phyloP scores from a whole-genome alignment of 35 echinoderm and acorn worm species.

The Apostichopus parvimensis region DNA sequence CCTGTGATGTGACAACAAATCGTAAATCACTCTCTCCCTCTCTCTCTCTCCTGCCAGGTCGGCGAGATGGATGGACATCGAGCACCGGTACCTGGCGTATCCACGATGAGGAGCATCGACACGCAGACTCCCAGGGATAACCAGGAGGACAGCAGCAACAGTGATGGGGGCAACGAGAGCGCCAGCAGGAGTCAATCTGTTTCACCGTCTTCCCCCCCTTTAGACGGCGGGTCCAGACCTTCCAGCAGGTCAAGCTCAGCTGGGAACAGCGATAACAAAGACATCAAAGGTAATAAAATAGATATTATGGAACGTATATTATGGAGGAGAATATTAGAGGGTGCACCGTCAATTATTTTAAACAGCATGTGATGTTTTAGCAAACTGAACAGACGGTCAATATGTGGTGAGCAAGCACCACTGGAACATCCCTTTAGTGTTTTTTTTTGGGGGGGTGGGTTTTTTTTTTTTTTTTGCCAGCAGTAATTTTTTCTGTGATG shows the following conservation, averaged over 20 bases:
- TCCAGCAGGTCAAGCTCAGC: constrained; percentile 88
- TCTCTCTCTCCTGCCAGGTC: constrained; percentile 10
- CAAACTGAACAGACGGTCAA: no score
- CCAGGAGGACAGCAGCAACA: constrained; percentile 55
- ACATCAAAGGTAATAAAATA: constrained; percentile 67
- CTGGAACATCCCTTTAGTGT: no score
- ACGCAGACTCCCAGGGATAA: constrained; percentile 81
- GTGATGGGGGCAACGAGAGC: constrained; percentile 61
- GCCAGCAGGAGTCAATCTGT: constrained; percentile 75
- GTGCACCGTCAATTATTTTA: no score
- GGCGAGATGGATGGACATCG: constrained; percentile 76
- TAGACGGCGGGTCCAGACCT: constrained; percentile 82
- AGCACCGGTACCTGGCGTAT: constrained; percentile 77
- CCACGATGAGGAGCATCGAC: constrained; percentile 63
- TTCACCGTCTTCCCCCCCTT: constrained; percentile 79
- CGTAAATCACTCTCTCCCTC: no score
- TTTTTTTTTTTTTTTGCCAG: no score
- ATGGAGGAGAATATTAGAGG: no score
- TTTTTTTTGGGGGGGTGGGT: no score
- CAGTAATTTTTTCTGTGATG: no score
- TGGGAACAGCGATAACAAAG: constrained; percentile 72
- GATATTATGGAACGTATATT: no score
- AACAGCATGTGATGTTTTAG: no score
- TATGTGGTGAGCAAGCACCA: no score
- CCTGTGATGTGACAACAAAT: no score